Evolutionary conservation across 35 echinoderm and acorn worm species (phyloP).

Genomic region (Heliocidaris erythrogramma): DNA sequence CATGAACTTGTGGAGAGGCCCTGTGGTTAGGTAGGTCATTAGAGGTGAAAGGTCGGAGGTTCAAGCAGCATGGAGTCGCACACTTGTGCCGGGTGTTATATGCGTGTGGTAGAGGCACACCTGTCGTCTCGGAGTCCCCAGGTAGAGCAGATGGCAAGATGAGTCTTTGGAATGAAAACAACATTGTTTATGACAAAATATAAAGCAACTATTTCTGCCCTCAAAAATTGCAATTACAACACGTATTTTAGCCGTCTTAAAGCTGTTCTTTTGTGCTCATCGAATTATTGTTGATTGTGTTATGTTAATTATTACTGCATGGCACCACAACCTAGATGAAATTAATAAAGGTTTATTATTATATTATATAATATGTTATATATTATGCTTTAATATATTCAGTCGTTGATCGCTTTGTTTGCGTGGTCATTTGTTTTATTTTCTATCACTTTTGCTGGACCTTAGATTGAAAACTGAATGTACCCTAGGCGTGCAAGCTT

Average conservation of each 20-base stretch:
- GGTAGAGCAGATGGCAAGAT: neutral
- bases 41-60: neutral
- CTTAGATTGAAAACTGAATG: too few species aligned
- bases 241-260: neutral
- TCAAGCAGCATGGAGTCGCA: conserved; percentile 14
- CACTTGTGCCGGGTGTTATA: neutral
- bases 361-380: too few species aligned
- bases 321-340: too few species aligned
- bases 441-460: neutral
- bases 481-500: neutral
- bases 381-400: too few species aligned
- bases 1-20: neutral
- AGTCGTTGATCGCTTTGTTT: neutral
- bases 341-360: too few species aligned
- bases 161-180: neutral
- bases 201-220: neutral
- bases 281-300: neutral
- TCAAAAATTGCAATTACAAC: neutral
- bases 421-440: neutral
- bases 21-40: neutral
- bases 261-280: too few species aligned
- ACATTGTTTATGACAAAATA: neutral
- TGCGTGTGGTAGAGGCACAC: neutral
- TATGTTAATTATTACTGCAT: too few species aligned
- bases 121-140: neutral